Conservation (phyloP, 2,888 invertebrate species). For the Cabera pusaria region DNA sequence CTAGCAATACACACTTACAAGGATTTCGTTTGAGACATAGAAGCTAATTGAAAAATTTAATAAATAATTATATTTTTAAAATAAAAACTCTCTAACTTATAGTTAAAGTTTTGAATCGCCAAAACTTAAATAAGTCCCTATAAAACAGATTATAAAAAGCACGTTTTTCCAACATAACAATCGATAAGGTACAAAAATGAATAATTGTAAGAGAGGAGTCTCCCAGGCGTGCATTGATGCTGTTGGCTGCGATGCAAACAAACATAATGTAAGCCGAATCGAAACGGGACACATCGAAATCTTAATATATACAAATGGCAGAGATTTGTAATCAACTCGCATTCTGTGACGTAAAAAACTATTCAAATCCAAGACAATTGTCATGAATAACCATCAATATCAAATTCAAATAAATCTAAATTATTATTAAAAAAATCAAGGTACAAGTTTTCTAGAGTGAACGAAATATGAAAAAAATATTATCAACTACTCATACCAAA, state of each 20-base stretch:
- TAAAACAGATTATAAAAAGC: slow-evolving; percentile 59
- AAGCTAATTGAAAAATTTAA: slow-evolving; percentile 59
- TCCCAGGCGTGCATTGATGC: slow-evolving; percentile 63
- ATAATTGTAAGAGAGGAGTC: slow-evolving; percentile 44
- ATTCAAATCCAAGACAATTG: slow-evolving; percentile 53
- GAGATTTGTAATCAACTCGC: slow-evolving; percentile 37
- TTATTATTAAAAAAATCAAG: slow-evolving; percentile 77
- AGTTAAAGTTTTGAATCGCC: slow-evolving; percentile 81
- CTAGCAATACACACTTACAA: slow-evolving; percentile 55
- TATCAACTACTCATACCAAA: slow-evolving; percentile 77
- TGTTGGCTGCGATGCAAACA: slow-evolving; percentile 72
- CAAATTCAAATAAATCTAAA: slow-evolving; percentile 69
- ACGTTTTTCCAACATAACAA: slow-evolving; percentile 39
- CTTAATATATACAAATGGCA: slow-evolving; percentile 56
- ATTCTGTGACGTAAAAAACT: slow-evolving; percentile 41
- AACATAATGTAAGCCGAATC: slow-evolving; percentile 70
- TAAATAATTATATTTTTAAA: slow-evolving; percentile 62
- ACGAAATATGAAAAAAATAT: slow-evolving; percentile 69
- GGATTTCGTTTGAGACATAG: slow-evolving; percentile 61
- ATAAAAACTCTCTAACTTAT: slow-evolving; percentile 78
- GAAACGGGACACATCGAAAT: slow-evolving; percentile 61
- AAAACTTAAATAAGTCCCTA: slow-evolving; percentile 81
- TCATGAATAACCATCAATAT: slow-evolving; percentile 79
- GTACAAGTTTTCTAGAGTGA: slow-evolving; percentile 75
- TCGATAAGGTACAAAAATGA: slow-evolving; percentile 15